A percentile compares a stretch with the other conserved stretches of the same genome.
Evolutionary conservation across 2,888 invertebrate species (phyloP).

Genomic region (Coelogynopora nodosa): DNA sequence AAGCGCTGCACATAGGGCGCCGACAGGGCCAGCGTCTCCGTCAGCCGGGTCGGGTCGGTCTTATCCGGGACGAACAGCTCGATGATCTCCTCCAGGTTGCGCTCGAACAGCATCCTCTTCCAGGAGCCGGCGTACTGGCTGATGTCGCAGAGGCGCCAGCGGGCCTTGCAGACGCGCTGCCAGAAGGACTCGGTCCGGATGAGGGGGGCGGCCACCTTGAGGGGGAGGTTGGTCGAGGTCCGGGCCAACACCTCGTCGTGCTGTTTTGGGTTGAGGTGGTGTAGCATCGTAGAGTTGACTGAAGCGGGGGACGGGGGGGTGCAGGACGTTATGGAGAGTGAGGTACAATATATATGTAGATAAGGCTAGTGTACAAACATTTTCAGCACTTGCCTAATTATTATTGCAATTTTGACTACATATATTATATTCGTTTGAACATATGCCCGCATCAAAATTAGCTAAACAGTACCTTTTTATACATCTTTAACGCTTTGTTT

Average conservation of each 20-base stretch:
- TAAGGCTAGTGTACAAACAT: too few relatives aligned
- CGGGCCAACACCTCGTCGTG: constrained; percentile 57
- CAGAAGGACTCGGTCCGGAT: constrained; percentile 61
- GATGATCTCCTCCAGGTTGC: constrained; percentile 57
- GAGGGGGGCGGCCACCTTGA: constrained; percentile 61
- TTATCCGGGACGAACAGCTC: constrained; percentile 60
- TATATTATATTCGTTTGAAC: too few relatives aligned
- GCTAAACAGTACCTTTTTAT: too few relatives aligned
- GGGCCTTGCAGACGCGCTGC: constrained; percentile 59
- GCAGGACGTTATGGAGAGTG: too few relatives aligned
- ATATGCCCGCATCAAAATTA: too few relatives aligned
- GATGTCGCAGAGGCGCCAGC: constrained; percentile 61
- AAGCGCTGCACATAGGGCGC: constrained; percentile 57
- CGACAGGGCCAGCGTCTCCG: constrained; percentile 56
- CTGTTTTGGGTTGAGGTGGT: constrained; percentile 56
- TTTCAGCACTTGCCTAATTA: too few relatives aligned
- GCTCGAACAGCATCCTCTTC: constrained; percentile 62
- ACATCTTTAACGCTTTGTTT: too few relatives aligned
- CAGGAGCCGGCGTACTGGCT: constrained; percentile 57
- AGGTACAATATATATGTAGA: too few relatives aligned
- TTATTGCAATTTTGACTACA: too few relatives aligned
- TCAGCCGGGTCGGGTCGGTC: constrained; percentile 55
- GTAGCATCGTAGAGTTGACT: constrained; percentile 55
- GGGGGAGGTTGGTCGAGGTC: constrained; percentile 57
- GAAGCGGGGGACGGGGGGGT: constrained; percentile 12